Evolutionary conservation across 2,888 invertebrate species (phyloP), one percentile per base, ranked within the genome.

Genomic region (Eristalinus aeneus): DNA sequence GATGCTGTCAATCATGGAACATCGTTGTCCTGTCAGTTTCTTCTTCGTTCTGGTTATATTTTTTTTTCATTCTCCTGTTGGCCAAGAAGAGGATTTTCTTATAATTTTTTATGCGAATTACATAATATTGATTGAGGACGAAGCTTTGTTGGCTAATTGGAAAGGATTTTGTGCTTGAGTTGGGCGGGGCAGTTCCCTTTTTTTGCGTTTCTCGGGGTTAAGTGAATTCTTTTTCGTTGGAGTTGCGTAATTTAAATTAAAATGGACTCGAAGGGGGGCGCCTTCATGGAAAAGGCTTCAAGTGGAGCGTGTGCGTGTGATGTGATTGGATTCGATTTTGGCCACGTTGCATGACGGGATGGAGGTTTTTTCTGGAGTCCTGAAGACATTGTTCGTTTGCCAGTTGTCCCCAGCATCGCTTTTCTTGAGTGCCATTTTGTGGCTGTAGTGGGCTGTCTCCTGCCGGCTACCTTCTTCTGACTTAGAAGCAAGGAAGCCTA

Each of bases 1-100:
- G 5, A 8, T n/a, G 72, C 78, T 72, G 78, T 77, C 77, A 69
- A 71, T 77, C 77, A 71, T 56, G 23, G 23, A 32, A 56, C 39
- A 32, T 46, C 46, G 16, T 16, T 39, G 53, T 60, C 16, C 27
- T 27, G 27, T 27, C 27, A 27, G 27, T 27, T 27, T 27, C 27
- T 27, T 27, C 27, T 27, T 27, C 16, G 23, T 60, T 75, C 56
- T n/a, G n/a, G n/a, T n/a, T n/a, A n/a, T n/a, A 39, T 58, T 46
- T 53, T 23, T 34, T 67, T 58, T n/a, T 58, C 10, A 0, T 10
- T 56, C 5, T 31, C 6, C 4, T 12, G 11, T n/a, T 58, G 46
- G 46, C 0, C 20, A 53, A 56, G 23, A 27, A 58, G 58, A 27
- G 27, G 31, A 16, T 60, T 27, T 60, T 31, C 8, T 31, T 31